These are phyloP conservation scores for Drosophila nigritarsus DNA, from an alignment of 2,888 invertebrate species.

Conservation along the genomic window DNA sequence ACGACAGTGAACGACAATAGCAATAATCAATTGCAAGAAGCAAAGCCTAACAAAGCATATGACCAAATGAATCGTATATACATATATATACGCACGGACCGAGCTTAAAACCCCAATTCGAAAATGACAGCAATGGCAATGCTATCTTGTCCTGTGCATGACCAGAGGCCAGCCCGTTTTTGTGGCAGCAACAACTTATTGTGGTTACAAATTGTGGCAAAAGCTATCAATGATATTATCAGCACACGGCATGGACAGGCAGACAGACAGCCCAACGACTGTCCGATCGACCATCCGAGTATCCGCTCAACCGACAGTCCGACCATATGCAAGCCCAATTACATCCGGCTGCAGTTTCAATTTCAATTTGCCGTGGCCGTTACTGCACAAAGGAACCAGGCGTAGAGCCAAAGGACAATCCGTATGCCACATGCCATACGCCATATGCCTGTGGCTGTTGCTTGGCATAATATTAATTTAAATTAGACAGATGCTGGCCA, in stretches of 20 bases:
- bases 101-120: slow-evolving; percentile 36
- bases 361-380: slow-evolving; percentile 70
- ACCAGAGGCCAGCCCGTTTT: slow-evolving; percentile 28
- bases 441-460: slow-evolving; percentile 39
- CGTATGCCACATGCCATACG: slow-evolving; percentile 33
- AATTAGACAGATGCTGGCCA: slow-evolving; percentile 72
- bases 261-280: background rate
- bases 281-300: slow-evolving; percentile 11
- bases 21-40: slow-evolving; percentile 43
- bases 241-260: slow-evolving; percentile 27
- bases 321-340: slow-evolving; percentile 78
- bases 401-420: slow-evolving; percentile 43
- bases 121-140: slow-evolving; percentile 39
- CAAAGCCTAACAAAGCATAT: slow-evolving; percentile 28
- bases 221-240: slow-evolving; percentile 81
- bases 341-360: slow-evolving; percentile 82
- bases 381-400: slow-evolving; percentile 20
- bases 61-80: slow-evolving; percentile 18
- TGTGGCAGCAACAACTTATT: slow-evolving; percentile 74
- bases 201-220: slow-evolving; percentile 78
- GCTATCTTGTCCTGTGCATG: slow-evolving; percentile 1
- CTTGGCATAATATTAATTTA: slow-evolving; percentile 79
- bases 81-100: background rate
- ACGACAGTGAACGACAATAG: slow-evolving; percentile 27
- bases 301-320: slow-evolving; percentile 17